phyloP scores from a whole-genome alignment of 2,797 vertebrate species.

The Bovichtus variegatus region DNA sequence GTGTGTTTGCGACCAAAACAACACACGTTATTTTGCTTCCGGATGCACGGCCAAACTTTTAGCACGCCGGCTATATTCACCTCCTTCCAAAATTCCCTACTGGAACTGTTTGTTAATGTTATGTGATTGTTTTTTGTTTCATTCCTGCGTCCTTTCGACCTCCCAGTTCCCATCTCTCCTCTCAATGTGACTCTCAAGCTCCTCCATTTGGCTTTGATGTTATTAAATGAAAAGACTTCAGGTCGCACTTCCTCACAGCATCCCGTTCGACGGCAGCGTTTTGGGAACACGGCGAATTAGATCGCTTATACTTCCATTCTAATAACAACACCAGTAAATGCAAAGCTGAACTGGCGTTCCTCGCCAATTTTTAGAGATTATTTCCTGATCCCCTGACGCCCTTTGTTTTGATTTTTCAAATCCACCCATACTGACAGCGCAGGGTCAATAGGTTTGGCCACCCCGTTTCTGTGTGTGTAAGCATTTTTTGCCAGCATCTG shows the following conservation, averaged over 20 bases:
- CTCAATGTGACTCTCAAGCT: conserved; percentile 32
- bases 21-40: conserved; percentile 24
- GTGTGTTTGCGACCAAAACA: conserved; percentile 32
- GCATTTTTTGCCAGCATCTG: conserved; percentile 78
- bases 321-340: conserved; percentile 39
- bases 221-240: conserved; percentile 52
- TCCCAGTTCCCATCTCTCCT: not conserved
- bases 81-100: conserved; percentile 5
- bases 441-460: conserved; percentile 71
- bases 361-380: conserved; percentile 37
- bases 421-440: conserved; percentile 35
- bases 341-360: conserved; percentile 57
- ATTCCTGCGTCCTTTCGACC: conserved; percentile 19
- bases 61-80: not conserved
- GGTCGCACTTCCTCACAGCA: conserved; percentile 41
- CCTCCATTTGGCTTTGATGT: conserved; percentile 44
- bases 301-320: conserved; percentile 49
- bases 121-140: conserved; percentile 22
- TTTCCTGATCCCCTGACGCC: conserved; percentile 31
- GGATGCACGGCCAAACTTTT: conserved; percentile 17
- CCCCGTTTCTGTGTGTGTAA: conserved; percentile 70
- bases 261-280: conserved; percentile 31
- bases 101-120: conserved; percentile 15
- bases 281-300: conserved; percentile 58
- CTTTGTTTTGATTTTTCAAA: conserved; percentile 36